A percentile compares a stretch with the other conserved stretches of the same genome.
Conservation (phyloP, 2,113 vertebrate genomes). For the Bufo gargarizans region DNA sequence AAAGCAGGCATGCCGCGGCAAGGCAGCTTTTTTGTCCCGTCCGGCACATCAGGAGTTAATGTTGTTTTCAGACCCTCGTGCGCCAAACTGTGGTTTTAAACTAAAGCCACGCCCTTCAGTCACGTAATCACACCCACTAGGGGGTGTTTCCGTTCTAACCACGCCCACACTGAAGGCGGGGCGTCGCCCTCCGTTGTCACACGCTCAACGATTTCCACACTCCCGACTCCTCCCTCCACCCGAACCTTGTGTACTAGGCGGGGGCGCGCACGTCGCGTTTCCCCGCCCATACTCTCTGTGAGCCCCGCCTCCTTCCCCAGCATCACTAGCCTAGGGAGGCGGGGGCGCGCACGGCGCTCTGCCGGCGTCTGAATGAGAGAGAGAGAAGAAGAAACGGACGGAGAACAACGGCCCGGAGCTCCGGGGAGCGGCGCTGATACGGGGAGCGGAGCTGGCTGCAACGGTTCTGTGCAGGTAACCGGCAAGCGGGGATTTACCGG, state of each 20-base stretch:
- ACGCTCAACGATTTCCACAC: no score
- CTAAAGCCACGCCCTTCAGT: background rate
- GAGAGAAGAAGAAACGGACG: background rate
- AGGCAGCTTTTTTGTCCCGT: background rate
- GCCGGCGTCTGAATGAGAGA: conserved; percentile 57
- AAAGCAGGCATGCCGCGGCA: background rate
- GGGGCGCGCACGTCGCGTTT: conserved; percentile 35
- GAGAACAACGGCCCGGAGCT: conserved; percentile 39
- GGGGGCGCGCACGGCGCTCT: conserved; percentile 49
- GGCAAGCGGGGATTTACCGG: background rate
- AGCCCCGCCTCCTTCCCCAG: background rate
- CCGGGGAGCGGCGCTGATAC: conserved; percentile 23
- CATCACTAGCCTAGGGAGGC: background rate
- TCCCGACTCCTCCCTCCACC: background rate
- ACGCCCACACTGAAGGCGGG: background rate
- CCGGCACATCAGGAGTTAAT: background rate
- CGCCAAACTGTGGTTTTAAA: conserved; percentile 3
- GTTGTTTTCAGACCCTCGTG: conserved; percentile 5
- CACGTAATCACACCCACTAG: background rate
- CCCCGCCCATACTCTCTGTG: background rate
- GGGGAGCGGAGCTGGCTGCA: background rate
- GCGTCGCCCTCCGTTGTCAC: background rate
- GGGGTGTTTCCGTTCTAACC: background rate
- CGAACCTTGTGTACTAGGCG: background rate
- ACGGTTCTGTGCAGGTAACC: background rate